A percentile compares a stretch with the other conserved stretches of the same genome.
Evolutionary conservation across 2,888 invertebrate species (phyloP).

Genomic region (Nemapogon koenigi): DNA sequence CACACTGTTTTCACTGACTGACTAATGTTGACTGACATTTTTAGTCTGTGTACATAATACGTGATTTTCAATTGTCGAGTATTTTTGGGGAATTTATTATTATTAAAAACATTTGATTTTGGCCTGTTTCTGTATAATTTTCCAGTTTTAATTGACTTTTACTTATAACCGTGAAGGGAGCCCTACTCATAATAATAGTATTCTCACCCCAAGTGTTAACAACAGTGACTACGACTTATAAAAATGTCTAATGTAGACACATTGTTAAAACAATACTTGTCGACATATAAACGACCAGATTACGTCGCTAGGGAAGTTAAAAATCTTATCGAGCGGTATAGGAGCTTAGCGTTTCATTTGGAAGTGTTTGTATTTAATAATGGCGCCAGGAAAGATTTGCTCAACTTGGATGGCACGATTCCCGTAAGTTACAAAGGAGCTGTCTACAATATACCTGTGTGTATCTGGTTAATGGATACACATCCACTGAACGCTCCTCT

Average conservation of each 20-base stretch:
- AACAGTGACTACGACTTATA: too few relatives aligned
- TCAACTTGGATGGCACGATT: conserved; percentile 90
- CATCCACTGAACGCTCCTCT: conserved; percentile 97
- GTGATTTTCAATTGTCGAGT: too few relatives aligned
- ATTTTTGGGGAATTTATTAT: too few relatives aligned
- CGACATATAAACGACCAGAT: conserved; percentile 54
- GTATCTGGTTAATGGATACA: conserved; percentile 95
- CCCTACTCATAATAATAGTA: too few relatives aligned
- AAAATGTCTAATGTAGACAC: conserved; percentile 55
- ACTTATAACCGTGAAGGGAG: too few relatives aligned
- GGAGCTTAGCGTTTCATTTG: conserved; percentile 48
- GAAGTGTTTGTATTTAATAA: conserved; percentile 83
- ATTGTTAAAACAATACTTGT: conserved; percentile 42
- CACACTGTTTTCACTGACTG: too few relatives aligned
- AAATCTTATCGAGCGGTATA: conserved; percentile 47
- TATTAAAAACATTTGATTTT: too few relatives aligned
- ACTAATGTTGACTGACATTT: too few relatives aligned
- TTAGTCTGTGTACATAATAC: too few relatives aligned
- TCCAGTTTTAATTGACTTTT: too few relatives aligned
- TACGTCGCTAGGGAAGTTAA: conserved; percentile 50
- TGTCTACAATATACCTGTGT: conserved; percentile 95
- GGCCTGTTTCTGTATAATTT: too few relatives aligned
- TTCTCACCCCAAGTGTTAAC: too few relatives aligned
- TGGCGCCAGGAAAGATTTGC: conserved; percentile 79
- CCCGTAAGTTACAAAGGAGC: conserved; percentile 90